Evolutionary conservation across 2,888 invertebrate species (phyloP), one percentile per base, ranked within the genome.

Genomic region (Monochamus alternatus): DNA sequence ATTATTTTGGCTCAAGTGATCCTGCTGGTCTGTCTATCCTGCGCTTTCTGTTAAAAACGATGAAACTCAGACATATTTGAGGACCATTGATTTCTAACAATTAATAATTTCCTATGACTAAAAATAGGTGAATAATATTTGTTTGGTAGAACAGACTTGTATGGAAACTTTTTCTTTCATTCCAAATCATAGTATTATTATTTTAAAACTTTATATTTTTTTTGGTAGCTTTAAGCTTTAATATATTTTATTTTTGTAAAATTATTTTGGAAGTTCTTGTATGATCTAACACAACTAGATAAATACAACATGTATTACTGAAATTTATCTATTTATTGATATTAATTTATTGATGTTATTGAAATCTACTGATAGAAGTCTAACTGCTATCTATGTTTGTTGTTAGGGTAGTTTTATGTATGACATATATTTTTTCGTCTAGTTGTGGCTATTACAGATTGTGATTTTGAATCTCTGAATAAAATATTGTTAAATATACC

Each of bases 171-270:
- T 66, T 32, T 14, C 12, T 60, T 69, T 62, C 69, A 69, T 69
- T 69, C 69, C 69, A 69, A 69, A 69, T 62, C 43, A 69, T 62
- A 69, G 69, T 69, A 69, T 69, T 69, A 69, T 69, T 69, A 60
- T 60, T n/a, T 65, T 12, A 9, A 55, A 52, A 55, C 47, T 22
- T 22, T 31, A 30, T n/a, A 60, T 60, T 58, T 58, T 63, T 3
- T 58, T 58, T n/a, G 44, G 60, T 60, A 69, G 69, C 60, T 60
- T 38, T 60, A 69, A 69, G 69, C 60, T 47, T 60, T 55, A 55
- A 67, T 51, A 69, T 51, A 31, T 69, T 62, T 60, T 69, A 60
- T 44, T 69, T 59, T 59, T 47, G 32, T 60, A 69, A 44, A 69
- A 12, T n/a, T 60, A 30, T 51, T 69, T 69, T 60, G 47, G 43